These are phyloP conservation scores for Artemisiospiza belli DNA, from an alignment of 2,113 vertebrate species.

Conservation along the genomic window DNA sequence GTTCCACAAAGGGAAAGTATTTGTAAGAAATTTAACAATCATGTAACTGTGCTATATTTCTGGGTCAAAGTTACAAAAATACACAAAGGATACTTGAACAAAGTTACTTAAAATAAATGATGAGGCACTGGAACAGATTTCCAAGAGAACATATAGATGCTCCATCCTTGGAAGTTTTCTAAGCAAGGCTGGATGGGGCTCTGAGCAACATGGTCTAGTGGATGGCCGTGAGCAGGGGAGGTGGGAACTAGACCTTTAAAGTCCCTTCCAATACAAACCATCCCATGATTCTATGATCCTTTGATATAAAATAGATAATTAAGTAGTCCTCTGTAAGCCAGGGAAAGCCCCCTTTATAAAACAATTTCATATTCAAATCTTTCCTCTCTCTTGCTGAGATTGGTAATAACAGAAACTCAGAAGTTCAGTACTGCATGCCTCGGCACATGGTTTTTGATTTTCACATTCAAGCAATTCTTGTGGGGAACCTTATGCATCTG, in stretches of 20 bases:
- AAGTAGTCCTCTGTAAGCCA: background rate
- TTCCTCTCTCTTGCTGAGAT: background rate
- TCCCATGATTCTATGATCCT: background rate
- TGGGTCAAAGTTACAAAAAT: background rate
- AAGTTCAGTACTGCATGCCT: background rate
- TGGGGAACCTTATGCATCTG: background rate
- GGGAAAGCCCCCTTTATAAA: background rate
- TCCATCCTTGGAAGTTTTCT: no score
- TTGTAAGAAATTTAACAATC: background rate
- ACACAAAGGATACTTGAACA: background rate
- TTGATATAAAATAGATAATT: background rate
- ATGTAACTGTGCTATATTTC: background rate
- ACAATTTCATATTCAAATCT: background rate
- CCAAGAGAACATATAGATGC: background rate
- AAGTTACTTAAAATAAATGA: background rate
- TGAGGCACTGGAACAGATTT: background rate
- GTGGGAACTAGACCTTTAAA: background rate
- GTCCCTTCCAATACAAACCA: background rate
- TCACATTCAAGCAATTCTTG: background rate
- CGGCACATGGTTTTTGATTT: background rate
- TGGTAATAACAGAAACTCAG: background rate
- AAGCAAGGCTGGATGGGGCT: background rate
- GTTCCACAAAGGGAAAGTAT: background rate
- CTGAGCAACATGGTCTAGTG: background rate
- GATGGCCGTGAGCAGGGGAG: rapidly evolving